Percentiles rank a stretch among this genome's conserved stretches.
These are phyloP conservation scores for Leptinotarsa defecta DNA, from an alignment of 1,140 invertebrate genomes.

Conservation along the genomic window DNA sequence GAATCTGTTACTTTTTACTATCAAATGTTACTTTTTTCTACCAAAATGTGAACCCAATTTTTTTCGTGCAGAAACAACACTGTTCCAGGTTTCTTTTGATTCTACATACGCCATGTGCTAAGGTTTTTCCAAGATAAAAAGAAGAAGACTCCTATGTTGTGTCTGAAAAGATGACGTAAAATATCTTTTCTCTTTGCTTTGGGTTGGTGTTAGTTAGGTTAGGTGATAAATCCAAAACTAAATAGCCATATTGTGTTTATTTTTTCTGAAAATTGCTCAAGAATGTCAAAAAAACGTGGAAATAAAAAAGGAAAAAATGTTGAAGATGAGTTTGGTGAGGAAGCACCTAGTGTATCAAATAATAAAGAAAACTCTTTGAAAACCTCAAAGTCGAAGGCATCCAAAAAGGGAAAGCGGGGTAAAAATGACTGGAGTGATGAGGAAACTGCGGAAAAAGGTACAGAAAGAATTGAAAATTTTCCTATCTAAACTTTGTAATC, in stretches of 20 bases:
- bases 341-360: slow-evolving; percentile 43
- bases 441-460: slow-evolving; percentile 61
- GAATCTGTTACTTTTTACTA: too few relatives aligned
- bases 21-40: too few relatives aligned
- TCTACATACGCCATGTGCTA: too few relatives aligned
- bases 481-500: slow-evolving; percentile 4
- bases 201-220: too few relatives aligned
- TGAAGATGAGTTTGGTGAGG: slow-evolving; percentile 63
- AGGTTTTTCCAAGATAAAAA: too few relatives aligned
- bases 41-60: too few relatives aligned
- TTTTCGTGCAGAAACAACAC: too few relatives aligned
- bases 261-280: slow-evolving; percentile 12
- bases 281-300: slow-evolving; percentile 67
- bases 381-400: slow-evolving; percentile 55
- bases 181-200: too few relatives aligned
- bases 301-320: slow-evolving; percentile 66
- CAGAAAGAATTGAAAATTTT: background rate
- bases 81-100: too few relatives aligned
- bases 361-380: slow-evolving; percentile 59
- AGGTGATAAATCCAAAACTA: too few relatives aligned
- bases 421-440: slow-evolving; percentile 61
- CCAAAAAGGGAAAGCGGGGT: slow-evolving; percentile 58
- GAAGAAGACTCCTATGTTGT: too few relatives aligned
- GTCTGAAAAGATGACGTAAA: too few relatives aligned
- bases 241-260: background rate